A percentile compares a stretch with the other conserved stretches of the same genome.
Evolutionary conservation across 2,113 vertebrate species (phyloP).

Genomic region (Serilophus lunatus): DNA sequence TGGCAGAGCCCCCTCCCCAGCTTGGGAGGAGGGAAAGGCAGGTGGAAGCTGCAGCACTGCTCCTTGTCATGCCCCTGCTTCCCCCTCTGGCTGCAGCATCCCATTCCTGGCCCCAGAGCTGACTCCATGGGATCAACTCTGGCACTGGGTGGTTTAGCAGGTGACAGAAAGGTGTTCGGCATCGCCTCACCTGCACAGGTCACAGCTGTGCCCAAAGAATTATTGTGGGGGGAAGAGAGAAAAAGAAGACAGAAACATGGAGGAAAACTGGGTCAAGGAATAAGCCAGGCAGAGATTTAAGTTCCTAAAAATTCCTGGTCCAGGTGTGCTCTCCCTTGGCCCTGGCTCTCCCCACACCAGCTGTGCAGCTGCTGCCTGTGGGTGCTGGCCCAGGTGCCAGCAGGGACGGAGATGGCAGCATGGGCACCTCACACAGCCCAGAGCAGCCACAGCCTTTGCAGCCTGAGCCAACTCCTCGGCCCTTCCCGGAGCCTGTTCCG

Average conservation of each 20-base stretch:
- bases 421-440: fast-evolving
- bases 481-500: not conserved
- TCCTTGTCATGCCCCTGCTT: not conserved
- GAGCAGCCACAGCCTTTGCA: not conserved
- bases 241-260: not conserved
- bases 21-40: not conserved
- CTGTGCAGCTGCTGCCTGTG: not conserved
- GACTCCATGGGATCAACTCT: not conserved
- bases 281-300: not conserved
- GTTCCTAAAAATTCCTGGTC: no score
- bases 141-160: not conserved
- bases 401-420: not conserved
- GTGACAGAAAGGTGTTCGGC: not conserved
- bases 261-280: fast-evolving
- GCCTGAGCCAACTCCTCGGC: fast-evolving
- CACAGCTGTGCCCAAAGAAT: not conserved
- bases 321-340: not conserved
- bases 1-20: not conserved
- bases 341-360: fast-evolving
- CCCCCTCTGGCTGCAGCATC: not conserved
- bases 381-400: not conserved
- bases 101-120: not conserved
- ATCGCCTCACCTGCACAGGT: not conserved
- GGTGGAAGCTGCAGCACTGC: not conserved
- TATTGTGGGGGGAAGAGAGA: fast-evolving